Percentiles rank a stretch among this genome's conserved stretches.
Evolutionary conservation across 2,797 vertebrate genomes (phyloP).

Genomic region (Craterocephalus amniculus): DNA sequence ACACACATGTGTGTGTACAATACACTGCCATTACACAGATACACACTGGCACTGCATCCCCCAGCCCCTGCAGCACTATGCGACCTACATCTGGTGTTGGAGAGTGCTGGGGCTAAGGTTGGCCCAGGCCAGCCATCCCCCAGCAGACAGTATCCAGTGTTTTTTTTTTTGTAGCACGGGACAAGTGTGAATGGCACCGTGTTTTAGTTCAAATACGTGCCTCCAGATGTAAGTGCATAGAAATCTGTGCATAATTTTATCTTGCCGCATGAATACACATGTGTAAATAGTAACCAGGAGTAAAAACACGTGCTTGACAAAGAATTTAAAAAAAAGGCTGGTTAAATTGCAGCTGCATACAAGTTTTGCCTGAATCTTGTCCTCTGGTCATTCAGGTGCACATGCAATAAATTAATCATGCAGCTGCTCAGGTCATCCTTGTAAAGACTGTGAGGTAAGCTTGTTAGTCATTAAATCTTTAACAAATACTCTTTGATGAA

Average conservation of each 20-base stretch:
- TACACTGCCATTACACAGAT: constrained; percentile 25
- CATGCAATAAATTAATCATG: constrained; percentile 60
- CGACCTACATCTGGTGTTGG: constrained; percentile 83
- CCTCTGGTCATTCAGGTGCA: constrained; percentile 38
- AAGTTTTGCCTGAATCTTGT: constrained; percentile 34
- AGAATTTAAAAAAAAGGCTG: constrained; percentile 15
- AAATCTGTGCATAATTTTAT: constrained; percentile 2
- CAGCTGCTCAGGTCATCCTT: constrained; percentile 61
- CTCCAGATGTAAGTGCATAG: constrained; percentile 33
- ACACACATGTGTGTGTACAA: constrained; percentile 36
- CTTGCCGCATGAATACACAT: constrained; percentile 27
- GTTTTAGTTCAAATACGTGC: constrained; percentile 34
- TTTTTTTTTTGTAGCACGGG: constrained; percentile 50
- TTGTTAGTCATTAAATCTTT: constrained; percentile 72
- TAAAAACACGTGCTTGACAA: constrained; percentile 13
- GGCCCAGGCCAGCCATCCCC: constrained; percentile 59
- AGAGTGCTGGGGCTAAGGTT: constrained; percentile 70
- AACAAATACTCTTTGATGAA: constrained; percentile 5
- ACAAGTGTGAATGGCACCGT: constrained; percentile 38
- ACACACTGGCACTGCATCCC: constrained; percentile 41
- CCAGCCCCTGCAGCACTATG: constrained; percentile 75
- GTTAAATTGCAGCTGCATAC: constrained; percentile 28
- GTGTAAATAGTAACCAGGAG: constrained; percentile 14
- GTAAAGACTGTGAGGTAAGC: constrained; percentile 43
- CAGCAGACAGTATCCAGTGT: constrained; percentile 60